These are phyloP conservation scores for Himalopsyche kuldschensis DNA, from an alignment of 2,888 invertebrate species.

Conservation along the genomic window DNA sequence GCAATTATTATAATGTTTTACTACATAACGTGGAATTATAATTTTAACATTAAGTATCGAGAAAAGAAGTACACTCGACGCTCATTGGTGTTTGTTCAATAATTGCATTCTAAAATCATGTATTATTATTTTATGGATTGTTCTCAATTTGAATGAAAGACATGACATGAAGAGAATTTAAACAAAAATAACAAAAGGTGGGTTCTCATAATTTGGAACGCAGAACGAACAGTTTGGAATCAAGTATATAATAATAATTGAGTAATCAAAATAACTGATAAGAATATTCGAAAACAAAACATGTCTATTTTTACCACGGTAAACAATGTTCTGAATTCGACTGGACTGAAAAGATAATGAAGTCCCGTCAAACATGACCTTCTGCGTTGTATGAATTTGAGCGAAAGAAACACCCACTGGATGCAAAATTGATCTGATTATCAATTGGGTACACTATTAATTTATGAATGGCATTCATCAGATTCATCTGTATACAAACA, in stretches of 20 bases:
- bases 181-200: too few relatives aligned
- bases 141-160: too few relatives aligned
- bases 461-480: neutral
- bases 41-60: too few relatives aligned
- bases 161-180: too few relatives aligned
- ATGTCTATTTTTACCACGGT: neutral
- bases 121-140: too few relatives aligned
- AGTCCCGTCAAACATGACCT: neutral
- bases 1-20: too few relatives aligned
- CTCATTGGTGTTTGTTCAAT: too few relatives aligned
- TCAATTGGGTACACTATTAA: neutral
- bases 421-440: neutral
- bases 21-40: too few relatives aligned
- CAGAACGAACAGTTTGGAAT: neutral
- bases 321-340: neutral
- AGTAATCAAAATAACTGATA: neutral
- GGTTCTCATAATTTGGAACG: too few relatives aligned
- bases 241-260: neutral
- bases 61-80: too few relatives aligned
- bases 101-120: too few relatives aligned
- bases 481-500: conserved; percentile 27
- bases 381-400: neutral
- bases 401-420: neutral
- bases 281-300: neutral
- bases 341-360: neutral